phyloP scores from a whole-genome alignment of 37 sponge, comb jelly and placozoan species.

The Petrosia ficiformis region DNA sequence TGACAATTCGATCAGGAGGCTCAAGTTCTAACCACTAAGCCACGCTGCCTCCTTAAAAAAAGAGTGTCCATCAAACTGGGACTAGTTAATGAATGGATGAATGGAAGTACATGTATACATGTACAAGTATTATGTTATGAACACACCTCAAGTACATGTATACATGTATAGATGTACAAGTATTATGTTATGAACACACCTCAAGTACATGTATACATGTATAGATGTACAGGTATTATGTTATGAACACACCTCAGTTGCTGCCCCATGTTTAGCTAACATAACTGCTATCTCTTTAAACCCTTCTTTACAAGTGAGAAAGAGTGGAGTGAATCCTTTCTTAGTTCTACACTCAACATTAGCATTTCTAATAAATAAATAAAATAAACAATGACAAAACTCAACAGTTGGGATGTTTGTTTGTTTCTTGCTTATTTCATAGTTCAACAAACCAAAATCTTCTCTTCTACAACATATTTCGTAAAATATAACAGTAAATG shows the following conservation, averaged over 20 bases:
- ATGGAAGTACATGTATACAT: no score
- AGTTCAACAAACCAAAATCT: no score
- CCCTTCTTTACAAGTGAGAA: conserved; percentile 90
- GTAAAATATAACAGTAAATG: no score
- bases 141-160: background rate
- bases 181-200: background rate
- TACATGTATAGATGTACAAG: conserved; percentile 22
- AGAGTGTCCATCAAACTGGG: no score
- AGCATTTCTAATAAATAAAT: conserved; percentile 41
- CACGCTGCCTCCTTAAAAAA: no score
- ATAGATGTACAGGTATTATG: conserved; percentile 9
- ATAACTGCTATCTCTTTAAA: conserved; percentile 74
- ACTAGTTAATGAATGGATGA: background rate
- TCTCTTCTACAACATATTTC: no score
- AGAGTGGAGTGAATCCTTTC: conserved; percentile 98
- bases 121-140: background rate
- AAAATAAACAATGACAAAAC: no score
- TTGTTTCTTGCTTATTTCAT: no score
- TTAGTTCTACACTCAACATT: conserved; percentile 92
- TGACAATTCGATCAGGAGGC: no score
- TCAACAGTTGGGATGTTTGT: no score
- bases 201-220: background rate
- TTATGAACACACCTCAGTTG: conserved; percentile 56
- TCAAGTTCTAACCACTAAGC: no score
- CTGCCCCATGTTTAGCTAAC: conserved; percentile 73